Conservation (phyloP, 1,140 invertebrate species). For the Cydia amplana region DNA sequence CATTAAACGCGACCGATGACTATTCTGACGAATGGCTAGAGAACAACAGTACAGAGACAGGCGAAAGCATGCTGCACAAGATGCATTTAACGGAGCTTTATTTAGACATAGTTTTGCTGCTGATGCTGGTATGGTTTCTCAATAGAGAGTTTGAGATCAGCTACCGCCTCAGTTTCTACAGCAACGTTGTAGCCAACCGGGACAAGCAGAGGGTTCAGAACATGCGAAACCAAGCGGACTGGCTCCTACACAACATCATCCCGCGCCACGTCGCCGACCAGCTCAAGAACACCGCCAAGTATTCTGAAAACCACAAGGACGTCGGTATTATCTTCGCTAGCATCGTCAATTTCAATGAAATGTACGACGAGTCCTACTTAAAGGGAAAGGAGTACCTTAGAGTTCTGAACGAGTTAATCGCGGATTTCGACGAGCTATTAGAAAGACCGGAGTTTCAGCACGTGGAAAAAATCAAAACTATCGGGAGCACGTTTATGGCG, state of each 20-base stretch:
- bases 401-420: constrained; percentile 96
- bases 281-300: constrained; percentile 95
- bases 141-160: constrained; percentile 97
- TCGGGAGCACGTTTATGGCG: constrained; percentile 98
- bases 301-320: constrained; percentile 96
- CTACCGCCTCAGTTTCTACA: constrained; percentile 95
- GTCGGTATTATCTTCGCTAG: constrained; percentile 97
- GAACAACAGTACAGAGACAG: constrained; percentile 42
- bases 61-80: constrained; percentile 56
- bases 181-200: constrained; percentile 92
- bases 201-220: constrained; percentile 91
- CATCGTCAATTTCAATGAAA: constrained; percentile 97
- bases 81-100: constrained; percentile 88
- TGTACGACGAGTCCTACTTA: constrained; percentile 97
- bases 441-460: constrained; percentile 90
- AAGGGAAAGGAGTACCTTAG: constrained; percentile 95
- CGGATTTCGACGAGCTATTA: constrained; percentile 96
- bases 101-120: constrained; percentile 87
- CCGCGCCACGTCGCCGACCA: constrained; percentile 96
- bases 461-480: constrained; percentile 99
- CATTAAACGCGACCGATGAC: constrained; percentile 43
- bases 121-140: constrained; percentile 93
- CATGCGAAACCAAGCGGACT: constrained; percentile 97
- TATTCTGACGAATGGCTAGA: constrained; percentile 45
- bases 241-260: constrained; percentile 97